These are phyloP conservation scores for Enteromius paludinosus DNA, from an alignment of 2,797 vertebrate species.

Conservation along the genomic window DNA sequence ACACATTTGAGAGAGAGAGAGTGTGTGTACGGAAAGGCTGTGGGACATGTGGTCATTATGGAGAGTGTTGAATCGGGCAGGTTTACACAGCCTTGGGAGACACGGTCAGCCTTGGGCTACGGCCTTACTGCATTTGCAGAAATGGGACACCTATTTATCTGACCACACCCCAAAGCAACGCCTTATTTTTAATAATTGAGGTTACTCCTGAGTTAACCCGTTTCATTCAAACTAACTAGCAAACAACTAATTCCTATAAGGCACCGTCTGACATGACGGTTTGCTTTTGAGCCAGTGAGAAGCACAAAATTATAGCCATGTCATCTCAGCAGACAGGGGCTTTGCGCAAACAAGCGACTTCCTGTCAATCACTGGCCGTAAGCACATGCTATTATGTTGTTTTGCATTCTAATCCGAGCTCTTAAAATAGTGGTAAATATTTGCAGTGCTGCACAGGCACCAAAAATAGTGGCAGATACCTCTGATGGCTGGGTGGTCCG, in stretches of 20 bases:
- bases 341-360: constrained; percentile 77
- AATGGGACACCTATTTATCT: constrained; percentile 48
- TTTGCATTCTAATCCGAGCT: constrained; percentile 72
- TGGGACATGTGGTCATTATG: constrained; percentile 38
- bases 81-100: constrained; percentile 63
- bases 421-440: constrained; percentile 76
- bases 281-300: constrained; percentile 69
- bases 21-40: constrained; percentile 13
- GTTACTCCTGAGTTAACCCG: background rate
- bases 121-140: constrained; percentile 54
- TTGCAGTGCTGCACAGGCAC: constrained; percentile 58
- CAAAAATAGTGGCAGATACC: constrained; percentile 74
- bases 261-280: constrained; percentile 64
- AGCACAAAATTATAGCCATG: constrained; percentile 75
- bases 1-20: constrained; percentile 35
- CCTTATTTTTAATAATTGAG: constrained; percentile 16
- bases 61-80: constrained; percentile 51
- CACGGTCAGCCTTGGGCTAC: constrained; percentile 41
- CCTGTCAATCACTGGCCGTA: constrained; percentile 79
- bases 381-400: constrained; percentile 75
- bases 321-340: constrained; percentile 78
- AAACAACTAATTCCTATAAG: constrained; percentile 33
- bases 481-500: constrained; percentile 58
- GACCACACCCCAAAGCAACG: constrained; percentile 1
- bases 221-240: background rate